A percentile compares a stretch with the other conserved stretches of the same genome.
These are phyloP conservation scores for Terebella lapidaria DNA, from an alignment of 2,888 invertebrate species.

Conservation along the genomic window DNA sequence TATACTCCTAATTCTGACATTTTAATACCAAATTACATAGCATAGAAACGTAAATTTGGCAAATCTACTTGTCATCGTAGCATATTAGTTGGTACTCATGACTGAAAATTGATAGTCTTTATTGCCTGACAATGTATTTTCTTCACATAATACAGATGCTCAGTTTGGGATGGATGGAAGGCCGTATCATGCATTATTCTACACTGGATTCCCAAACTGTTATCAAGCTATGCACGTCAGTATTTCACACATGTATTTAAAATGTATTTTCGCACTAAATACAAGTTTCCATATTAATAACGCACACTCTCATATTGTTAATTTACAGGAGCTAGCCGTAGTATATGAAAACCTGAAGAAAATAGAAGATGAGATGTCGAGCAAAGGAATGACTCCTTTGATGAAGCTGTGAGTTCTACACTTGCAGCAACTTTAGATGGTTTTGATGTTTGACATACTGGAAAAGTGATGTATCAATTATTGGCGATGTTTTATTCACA, in stretches of 20 bases:
- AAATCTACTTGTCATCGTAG: too few relatives aligned
- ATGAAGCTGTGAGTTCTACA: too few relatives aligned
- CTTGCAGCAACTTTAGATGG: too few relatives aligned
- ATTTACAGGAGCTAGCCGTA: background rate
- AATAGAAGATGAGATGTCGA: background rate
- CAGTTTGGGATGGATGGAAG: conserved; percentile 87
- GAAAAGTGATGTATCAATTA: too few relatives aligned
- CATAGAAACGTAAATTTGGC: too few relatives aligned
- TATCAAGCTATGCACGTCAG: conserved; percentile 74
- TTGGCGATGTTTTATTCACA: too few relatives aligned
- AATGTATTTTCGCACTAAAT: background rate
- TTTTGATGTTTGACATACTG: too few relatives aligned
- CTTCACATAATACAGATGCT: conserved; percentile 17
- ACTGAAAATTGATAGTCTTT: too few relatives aligned
- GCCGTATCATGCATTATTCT: conserved; percentile 86
- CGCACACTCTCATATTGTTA: background rate
- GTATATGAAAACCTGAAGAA: background rate
- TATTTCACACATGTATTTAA: background rate
- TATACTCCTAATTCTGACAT: too few relatives aligned
- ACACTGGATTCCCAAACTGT: conserved; percentile 82
- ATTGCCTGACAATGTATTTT: too few relatives aligned
- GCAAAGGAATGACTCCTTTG: background rate
- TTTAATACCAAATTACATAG: too few relatives aligned
- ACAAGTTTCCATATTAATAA: background rate
- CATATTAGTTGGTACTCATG: too few relatives aligned